Conservation (phyloP, 2,797 vertebrate genomes). For the Amblyopsis hoosieri region DNA sequence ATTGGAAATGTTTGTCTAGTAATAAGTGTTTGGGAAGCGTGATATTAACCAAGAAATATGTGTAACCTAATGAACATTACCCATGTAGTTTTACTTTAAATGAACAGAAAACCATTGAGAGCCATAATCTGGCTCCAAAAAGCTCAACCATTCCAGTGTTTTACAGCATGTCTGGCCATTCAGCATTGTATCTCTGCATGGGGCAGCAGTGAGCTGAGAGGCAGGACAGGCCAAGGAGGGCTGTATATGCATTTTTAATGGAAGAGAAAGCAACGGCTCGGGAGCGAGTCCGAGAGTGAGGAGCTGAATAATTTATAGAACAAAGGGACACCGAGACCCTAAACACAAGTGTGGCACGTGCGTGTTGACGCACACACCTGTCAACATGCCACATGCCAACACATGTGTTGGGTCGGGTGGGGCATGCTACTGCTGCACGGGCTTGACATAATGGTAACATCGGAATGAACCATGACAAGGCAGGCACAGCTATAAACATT, state of each 20-base stretch:
- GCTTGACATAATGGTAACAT: constrained; percentile 9
- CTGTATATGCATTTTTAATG: constrained; percentile 72
- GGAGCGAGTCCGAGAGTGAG: constrained; percentile 59
- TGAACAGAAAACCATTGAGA: too few species aligned
- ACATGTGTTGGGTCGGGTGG: constrained; percentile 26
- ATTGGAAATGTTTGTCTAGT: too few species aligned
- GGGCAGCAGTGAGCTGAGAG: constrained; percentile 49
- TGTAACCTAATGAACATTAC: too few species aligned
- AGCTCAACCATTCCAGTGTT: too few species aligned
- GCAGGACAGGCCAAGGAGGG: constrained; percentile 42
- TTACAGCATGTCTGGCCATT: constrained; percentile 9
- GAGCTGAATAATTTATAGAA: constrained; percentile 74
- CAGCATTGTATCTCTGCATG: constrained; percentile 14
- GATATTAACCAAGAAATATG: too few species aligned
- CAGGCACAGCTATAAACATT: constrained; percentile 33
- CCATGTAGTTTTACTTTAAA: too few species aligned
- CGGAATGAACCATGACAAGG: constrained; percentile 30
- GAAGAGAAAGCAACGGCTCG: constrained; percentile 55
- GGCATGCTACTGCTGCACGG: background rate
- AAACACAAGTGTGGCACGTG: constrained; percentile 47
- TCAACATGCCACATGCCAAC: constrained; percentile 45
- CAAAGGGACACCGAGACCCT: constrained; percentile 60
- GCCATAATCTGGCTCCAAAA: too few species aligned
- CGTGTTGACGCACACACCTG: constrained; percentile 46
- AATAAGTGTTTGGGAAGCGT: too few species aligned